Percentiles rank a stretch among this genome's conserved stretches.
phyloP scores from a whole-genome alignment of 1,140 invertebrate species.

The Chironomus tepperi region DNA sequence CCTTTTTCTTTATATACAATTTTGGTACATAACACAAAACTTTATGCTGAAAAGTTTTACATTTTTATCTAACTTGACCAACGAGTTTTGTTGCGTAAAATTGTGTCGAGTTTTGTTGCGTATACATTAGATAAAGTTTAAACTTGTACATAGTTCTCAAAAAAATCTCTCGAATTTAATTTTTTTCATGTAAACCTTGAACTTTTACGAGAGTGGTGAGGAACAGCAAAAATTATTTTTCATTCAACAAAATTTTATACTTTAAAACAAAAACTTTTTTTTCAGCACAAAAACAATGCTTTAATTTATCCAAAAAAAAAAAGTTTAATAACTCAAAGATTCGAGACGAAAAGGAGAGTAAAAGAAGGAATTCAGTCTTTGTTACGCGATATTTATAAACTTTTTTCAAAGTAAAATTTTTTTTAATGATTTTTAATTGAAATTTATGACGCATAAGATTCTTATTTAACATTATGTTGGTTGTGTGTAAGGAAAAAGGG shows the following conservation, averaged over 20 bases:
- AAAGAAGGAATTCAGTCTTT: conserved; percentile 10
- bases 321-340: background rate
- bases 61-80: conserved; percentile 3
- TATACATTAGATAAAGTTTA: background rate
- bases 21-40: too few species aligned
- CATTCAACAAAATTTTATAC: conserved; percentile 1
- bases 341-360: background rate
- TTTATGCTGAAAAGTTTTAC: background rate
- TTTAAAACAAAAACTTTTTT: background rate
- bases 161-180: background rate
- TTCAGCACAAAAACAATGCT: background rate
- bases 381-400: background rate
- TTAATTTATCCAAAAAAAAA: background rate
- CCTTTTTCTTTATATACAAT: background rate
- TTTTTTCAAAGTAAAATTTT: background rate
- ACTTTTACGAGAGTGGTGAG: background rate
- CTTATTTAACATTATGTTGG: too few species aligned
- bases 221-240: background rate
- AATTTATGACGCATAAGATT: background rate
- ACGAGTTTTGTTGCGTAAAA: conserved; percentile 8
- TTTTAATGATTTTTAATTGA: conserved; percentile 5
- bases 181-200: conserved; percentile 13
- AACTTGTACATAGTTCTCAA: conserved; percentile 8
- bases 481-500: too few species aligned
- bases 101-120: background rate